Conservation (phyloP, 37 sponge, comb jelly and placozoan species). For the Chondrilla cf. caribensis region DNA sequence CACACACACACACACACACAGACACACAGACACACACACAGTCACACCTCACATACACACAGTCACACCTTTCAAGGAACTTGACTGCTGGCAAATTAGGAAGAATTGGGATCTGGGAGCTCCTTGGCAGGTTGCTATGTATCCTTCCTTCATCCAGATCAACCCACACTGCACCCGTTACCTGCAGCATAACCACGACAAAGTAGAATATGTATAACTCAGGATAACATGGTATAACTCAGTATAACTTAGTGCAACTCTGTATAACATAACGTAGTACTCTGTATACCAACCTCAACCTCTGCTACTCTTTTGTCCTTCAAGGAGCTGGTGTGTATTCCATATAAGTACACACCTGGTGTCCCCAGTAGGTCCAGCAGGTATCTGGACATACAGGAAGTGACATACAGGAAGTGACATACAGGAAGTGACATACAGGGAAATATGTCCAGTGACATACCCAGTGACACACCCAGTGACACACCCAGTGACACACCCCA, state of each 20-base stretch:
- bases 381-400: not conserved
- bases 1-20: not conserved
- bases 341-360: slow-evolving; percentile 8
- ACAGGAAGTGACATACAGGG: not conserved
- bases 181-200: slow-evolving; percentile 14
- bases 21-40: not conserved
- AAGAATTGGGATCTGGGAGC: too few relatives aligned
- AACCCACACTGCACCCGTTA: slow-evolving; percentile 47
- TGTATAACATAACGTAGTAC: not conserved
- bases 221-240: not conserved
- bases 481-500: too few relatives aligned
- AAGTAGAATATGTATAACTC: not conserved
- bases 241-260: not conserved
- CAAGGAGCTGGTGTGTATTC: not conserved
- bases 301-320: not conserved
- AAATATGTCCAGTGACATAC: too few relatives aligned
- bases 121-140: not conserved
- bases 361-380: slow-evolving; percentile 6
- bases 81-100: too few relatives aligned
- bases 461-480: too few relatives aligned
- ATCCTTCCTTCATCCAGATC: slow-evolving; percentile 39
- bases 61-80: not conserved
- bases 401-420: not conserved
- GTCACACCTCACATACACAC: not conserved
- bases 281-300: not conserved